A percentile compares a stretch with the other conserved stretches of the same genome.
Evolutionary conservation across 1,140 invertebrate genomes (phyloP).

Genomic region (Euschistus heros): DNA sequence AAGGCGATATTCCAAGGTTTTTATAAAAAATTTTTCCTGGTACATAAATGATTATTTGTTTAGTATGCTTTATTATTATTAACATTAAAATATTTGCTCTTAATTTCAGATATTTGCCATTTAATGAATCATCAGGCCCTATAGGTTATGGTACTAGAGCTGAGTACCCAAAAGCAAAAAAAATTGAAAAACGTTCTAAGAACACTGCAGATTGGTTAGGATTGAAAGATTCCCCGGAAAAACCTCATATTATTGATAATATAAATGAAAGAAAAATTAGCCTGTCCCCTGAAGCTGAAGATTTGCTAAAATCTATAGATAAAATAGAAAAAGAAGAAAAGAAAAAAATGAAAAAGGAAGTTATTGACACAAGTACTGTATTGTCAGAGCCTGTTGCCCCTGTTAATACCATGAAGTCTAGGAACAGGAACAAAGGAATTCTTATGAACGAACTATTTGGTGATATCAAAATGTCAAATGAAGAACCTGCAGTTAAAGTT

Average conservation of each 20-base stretch:
- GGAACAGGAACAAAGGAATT: background rate
- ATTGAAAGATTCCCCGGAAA: background rate
- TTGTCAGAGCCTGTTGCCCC: background rate
- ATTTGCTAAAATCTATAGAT: background rate
- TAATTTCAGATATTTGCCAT: no score
- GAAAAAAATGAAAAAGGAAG: background rate
- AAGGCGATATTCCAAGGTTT: no score
- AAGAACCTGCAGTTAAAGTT: background rate
- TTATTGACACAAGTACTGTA: background rate
- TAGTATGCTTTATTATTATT: no score
- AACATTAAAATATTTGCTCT: no score
- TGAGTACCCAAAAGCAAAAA: background rate
- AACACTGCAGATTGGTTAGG: background rate
- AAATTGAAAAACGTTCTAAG: background rate
- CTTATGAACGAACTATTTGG: background rate
- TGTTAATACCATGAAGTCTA: background rate
- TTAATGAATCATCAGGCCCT: background rate
- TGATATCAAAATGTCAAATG: background rate
- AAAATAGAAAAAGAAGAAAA: background rate
- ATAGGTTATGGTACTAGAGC: background rate
- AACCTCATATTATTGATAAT: background rate
- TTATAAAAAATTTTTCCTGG: no score
- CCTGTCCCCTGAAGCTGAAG: background rate
- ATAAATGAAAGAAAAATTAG: no score
- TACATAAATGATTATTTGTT: no score